Percentiles rank a stretch among this genome's conserved stretches.
These are phyloP conservation scores for Crypturellus undulatus DNA, from an alignment of 2,113 vertebrate genomes.

Conservation along the genomic window DNA sequence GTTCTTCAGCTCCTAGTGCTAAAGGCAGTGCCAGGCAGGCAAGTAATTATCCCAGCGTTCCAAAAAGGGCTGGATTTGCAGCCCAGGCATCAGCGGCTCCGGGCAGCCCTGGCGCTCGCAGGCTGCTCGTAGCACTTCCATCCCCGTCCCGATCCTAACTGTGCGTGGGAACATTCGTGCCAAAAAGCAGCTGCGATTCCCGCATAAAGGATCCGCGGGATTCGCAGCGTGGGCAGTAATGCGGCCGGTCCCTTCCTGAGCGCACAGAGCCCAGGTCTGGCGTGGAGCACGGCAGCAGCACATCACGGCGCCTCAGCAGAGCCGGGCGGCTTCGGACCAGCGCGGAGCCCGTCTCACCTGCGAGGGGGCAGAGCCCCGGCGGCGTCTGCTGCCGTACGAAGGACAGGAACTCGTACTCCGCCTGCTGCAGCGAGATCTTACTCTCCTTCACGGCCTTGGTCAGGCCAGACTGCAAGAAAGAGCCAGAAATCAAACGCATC, in stretches of 20 bases:
- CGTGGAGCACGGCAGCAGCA: no score
- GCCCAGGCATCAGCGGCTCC: fast-evolving
- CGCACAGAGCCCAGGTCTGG: no score
- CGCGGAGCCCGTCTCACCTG: conserved; percentile 80
- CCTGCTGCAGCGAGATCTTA: conserved; percentile 88
- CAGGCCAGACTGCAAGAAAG: conserved; percentile 90
- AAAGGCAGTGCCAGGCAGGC: neutral
- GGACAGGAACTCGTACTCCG: conserved; percentile 95
- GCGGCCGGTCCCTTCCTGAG: neutral
- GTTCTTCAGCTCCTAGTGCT: neutral
- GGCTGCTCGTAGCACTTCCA: neutral
- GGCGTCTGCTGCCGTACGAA: conserved; percentile 94
- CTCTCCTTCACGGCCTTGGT: conserved; percentile 94
- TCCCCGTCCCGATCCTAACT: fast-evolving
- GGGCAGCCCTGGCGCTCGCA: no score
- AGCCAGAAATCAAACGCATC: conserved; percentile 1
- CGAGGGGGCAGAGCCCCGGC: conserved; percentile 93
- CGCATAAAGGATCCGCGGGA: fast-evolving
- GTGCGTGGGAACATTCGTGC: neutral
- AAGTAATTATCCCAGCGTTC: neutral
- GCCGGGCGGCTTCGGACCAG: no score
- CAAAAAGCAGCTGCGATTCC: fast-evolving
- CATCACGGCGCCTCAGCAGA: no score
- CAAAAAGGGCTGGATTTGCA: fast-evolving
- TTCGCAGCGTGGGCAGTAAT: fast-evolving